phyloP scores from a whole-genome alignment of 2,113 vertebrate species.

The Actenoides hombroni region DNA sequence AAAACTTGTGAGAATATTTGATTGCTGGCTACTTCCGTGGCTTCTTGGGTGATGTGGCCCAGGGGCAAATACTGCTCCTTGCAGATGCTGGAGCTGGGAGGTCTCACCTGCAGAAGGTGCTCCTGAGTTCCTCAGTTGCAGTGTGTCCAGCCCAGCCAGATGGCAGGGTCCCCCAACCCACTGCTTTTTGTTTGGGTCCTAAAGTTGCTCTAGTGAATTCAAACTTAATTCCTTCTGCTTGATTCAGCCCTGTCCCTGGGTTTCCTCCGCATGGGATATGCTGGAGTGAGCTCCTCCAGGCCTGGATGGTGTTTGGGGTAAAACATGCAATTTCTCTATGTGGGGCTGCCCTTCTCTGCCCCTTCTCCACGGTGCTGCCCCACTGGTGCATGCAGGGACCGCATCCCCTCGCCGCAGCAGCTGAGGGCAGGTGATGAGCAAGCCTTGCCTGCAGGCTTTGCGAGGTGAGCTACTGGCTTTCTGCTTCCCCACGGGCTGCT shows the following conservation, averaged over 20 bases:
- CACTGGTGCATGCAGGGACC: accelerated
- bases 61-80: neutral
- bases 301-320: neutral
- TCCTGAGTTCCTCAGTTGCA: neutral
- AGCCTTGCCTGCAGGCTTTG: neutral
- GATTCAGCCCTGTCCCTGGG: neutral
- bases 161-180: accelerated
- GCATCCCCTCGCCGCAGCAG: neutral
- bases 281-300: neutral
- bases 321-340: accelerated
- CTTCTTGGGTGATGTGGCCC: neutral
- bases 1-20: neutral
- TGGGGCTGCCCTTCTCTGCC: neutral
- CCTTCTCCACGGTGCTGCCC: neutral
- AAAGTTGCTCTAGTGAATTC: neutral
- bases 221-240: neutral
- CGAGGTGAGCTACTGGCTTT: neutral
- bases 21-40: neutral
- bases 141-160: neutral
- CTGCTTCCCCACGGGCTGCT: neutral
- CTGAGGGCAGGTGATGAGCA: neutral
- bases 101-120: neutral
- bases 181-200: neutral
- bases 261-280: neutral
- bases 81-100: neutral